Conservation (phyloP, 2,888 invertebrate species). For the Halictus ligatus region DNA sequence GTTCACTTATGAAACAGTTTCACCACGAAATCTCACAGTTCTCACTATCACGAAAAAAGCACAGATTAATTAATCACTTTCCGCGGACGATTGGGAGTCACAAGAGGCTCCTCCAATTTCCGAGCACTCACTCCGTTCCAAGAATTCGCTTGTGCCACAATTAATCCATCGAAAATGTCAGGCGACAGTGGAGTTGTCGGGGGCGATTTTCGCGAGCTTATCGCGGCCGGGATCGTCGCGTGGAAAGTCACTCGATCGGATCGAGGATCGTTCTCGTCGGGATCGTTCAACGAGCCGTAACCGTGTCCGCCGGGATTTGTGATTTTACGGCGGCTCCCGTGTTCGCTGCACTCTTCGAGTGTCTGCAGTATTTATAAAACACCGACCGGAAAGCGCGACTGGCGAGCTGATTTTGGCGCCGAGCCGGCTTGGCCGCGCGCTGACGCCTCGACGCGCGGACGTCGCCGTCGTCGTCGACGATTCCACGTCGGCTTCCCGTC, state of each 20-base stretch:
- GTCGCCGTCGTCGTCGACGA: constrained; percentile 44
- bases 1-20: not conserved
- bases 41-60: constrained; percentile 17
- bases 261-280: not conserved
- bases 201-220: not conserved
- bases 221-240: not conserved
- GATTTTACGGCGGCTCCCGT: constrained; percentile 65
- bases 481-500: not conserved
- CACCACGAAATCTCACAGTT: not conserved
- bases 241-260: not conserved
- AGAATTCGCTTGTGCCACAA: constrained; percentile 50
- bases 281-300: constrained; percentile 11
- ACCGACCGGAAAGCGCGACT: constrained; percentile 82
- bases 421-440: constrained; percentile 80
- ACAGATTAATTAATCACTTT: constrained; percentile 47
- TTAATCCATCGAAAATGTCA: constrained; percentile 53
- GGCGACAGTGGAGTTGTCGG: not conserved
- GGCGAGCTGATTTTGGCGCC: constrained; percentile 83
- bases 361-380: constrained; percentile 84
- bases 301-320: constrained; percentile 52
- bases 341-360: constrained; percentile 78
- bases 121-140: constrained; percentile 37
- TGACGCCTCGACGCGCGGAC: constrained; percentile 69
- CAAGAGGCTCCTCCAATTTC: constrained; percentile 13
- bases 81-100: not conserved